Percentiles rank a stretch among this genome's conserved stretches.
Evolutionary conservation across 2,888 invertebrate genomes (phyloP).

Genomic region (Agelastica alni): DNA sequence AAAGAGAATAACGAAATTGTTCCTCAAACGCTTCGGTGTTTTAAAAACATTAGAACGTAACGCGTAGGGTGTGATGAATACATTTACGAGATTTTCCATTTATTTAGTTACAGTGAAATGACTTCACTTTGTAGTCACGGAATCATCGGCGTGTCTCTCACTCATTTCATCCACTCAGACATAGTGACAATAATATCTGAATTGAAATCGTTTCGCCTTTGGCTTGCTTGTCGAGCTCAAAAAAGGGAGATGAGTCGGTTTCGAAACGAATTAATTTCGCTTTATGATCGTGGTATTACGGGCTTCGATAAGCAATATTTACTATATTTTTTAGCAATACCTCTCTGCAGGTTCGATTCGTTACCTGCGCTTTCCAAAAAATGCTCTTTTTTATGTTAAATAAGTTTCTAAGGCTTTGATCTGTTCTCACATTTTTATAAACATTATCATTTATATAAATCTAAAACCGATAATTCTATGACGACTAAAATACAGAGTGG

Average conservation of each 20-base stretch:
- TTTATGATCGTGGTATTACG: slow-evolving; percentile 25
- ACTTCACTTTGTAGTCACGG: slow-evolving; percentile 52
- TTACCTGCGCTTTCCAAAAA: too few species aligned
- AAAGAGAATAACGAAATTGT: too few species aligned
- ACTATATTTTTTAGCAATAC: too few species aligned
- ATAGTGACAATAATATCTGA: slow-evolving; percentile 55
- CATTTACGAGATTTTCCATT: slow-evolving; percentile 46
- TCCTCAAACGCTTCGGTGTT: too few species aligned
- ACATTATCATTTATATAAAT: too few species aligned
- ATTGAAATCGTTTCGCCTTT: slow-evolving; percentile 53
- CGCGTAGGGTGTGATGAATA: slow-evolving; percentile 14
- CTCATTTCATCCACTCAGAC: slow-evolving; percentile 54
- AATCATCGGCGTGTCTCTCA: slow-evolving; percentile 44
- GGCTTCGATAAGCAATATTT: neutral
- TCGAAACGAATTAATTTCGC: slow-evolving; percentile 31
- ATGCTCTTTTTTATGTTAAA: too few species aligned
- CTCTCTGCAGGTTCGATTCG: too few species aligned
- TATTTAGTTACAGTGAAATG: slow-evolving; percentile 51
- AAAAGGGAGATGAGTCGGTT: slow-evolving; percentile 26
- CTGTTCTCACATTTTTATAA: too few species aligned
- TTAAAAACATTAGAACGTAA: slow-evolving; percentile 33
- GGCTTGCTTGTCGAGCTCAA: slow-evolving; percentile 25
- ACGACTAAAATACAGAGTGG: too few species aligned
- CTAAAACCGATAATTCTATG: too few species aligned
- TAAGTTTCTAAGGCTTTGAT: too few species aligned